Percentiles rank a stretch among this genome's conserved stretches.
Conservation (phyloP, 2,797 vertebrate species). For the Eulemur coronatus region DNA sequence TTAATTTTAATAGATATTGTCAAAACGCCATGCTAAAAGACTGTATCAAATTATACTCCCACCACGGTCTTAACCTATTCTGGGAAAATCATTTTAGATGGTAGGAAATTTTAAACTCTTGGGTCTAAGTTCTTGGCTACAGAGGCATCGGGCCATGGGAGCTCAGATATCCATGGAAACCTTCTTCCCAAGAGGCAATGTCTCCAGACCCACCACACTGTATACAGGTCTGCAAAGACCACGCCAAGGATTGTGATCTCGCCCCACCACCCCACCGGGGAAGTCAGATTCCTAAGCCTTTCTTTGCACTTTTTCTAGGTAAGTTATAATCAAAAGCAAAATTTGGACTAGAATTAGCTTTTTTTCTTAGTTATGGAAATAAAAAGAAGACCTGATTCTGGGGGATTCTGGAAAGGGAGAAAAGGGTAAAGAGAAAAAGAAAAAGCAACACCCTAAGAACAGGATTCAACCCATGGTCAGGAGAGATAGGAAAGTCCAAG, state of each 20-base stretch:
- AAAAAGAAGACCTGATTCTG: not conserved
- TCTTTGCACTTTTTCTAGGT: not conserved
- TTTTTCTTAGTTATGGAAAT: not conserved
- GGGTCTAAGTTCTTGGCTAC: not conserved
- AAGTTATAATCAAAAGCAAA: not conserved
- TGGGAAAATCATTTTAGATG: constrained; percentile 37
- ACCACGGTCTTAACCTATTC: constrained; percentile 42
- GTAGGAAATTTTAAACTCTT: constrained; percentile 29
- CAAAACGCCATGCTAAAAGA: constrained; percentile 37
- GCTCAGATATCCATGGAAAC: not conserved
- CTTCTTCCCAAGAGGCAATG: not conserved
- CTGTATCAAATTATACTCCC: constrained; percentile 41
- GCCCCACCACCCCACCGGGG: not conserved
- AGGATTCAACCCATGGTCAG: not conserved
- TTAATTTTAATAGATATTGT: constrained; percentile 43
- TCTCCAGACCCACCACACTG: not conserved
- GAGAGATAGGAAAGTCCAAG: not conserved
- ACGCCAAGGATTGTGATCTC: not conserved
- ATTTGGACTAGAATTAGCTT: not conserved
- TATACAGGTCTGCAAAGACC: not conserved
- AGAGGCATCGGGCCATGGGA: not conserved
- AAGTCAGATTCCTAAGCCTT: not conserved
- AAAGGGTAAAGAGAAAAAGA: not conserved
- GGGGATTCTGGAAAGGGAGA: not conserved
- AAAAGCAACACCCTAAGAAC: not conserved